Percentiles rank a stretch among this genome's conserved stretches.
Conservation (phyloP, 1,140 invertebrate genomes). For the Zaprionus lachaisei region DNA sequence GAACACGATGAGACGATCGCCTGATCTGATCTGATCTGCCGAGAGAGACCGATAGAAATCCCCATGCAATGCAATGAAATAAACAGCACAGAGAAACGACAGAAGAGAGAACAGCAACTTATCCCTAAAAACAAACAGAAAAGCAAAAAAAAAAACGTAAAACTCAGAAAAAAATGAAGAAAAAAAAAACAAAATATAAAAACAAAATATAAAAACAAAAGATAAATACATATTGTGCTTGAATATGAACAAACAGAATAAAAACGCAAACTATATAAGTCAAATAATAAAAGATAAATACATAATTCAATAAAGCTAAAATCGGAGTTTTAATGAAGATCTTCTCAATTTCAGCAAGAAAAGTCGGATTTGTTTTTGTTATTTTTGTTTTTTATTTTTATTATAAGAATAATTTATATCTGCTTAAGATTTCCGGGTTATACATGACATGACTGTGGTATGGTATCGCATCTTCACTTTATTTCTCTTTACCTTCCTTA, state of each 20-base stretch:
- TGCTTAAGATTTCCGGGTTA: constrained; percentile 75
- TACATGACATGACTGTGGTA: constrained; percentile 81
- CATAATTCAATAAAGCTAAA: constrained; percentile 81
- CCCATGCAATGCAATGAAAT: constrained; percentile 68
- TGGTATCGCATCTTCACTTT: constrained; percentile 62
- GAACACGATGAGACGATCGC: constrained; percentile 29
- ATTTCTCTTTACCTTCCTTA: constrained; percentile 26
- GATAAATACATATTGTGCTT: constrained; percentile 81
- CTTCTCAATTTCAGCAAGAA: neutral
- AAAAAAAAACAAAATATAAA: constrained; percentile 64
- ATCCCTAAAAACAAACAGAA: constrained; percentile 63
- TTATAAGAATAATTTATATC: constrained; percentile 84
- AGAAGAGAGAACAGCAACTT: constrained; percentile 44
- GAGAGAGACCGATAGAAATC: constrained; percentile 48
- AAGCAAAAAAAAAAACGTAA: constrained; percentile 71
- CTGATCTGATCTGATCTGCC: constrained; percentile 29
- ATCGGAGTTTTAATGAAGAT: constrained; percentile 17
- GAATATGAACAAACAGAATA: constrained; percentile 71
- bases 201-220: constrained; percentile 52
- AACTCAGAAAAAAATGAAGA: constrained; percentile 63
- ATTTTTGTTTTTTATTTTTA: constrained; percentile 71
- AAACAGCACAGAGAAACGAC: constrained; percentile 68
- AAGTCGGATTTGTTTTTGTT: constrained; percentile 27
- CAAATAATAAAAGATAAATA: constrained; percentile 82
- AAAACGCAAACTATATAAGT: constrained; percentile 81